Conservation (phyloP, 2,888 invertebrate genomes). For the Elmis aenea region DNA sequence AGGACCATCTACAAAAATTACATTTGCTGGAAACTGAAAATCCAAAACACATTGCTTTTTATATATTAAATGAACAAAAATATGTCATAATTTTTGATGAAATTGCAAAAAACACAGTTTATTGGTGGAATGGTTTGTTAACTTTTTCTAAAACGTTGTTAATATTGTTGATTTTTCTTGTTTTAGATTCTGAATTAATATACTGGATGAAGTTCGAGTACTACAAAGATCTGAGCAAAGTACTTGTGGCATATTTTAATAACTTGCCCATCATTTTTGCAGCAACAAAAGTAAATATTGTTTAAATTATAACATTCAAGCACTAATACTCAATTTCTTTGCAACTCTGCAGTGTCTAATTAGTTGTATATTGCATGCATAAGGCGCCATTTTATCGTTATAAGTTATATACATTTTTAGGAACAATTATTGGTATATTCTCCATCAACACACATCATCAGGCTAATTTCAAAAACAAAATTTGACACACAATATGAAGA, state of each 20-base stretch:
- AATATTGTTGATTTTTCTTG: neutral
- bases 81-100: constrained; percentile 28
- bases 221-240: constrained; percentile 17
- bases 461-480: constrained; percentile 4
- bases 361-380: too few species aligned
- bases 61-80: constrained; percentile 17
- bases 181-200: constrained; percentile 27
- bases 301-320: too few species aligned
- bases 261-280: constrained; percentile 12
- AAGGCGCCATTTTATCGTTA: too few species aligned
- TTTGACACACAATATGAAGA: constrained; percentile 6
- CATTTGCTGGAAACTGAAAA: constrained; percentile 24
- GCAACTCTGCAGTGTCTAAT: too few species aligned
- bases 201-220: constrained; percentile 19
- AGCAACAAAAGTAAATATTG: constrained; percentile 13
- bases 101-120: constrained; percentile 19
- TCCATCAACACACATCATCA: constrained; percentile 6
- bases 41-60: constrained; percentile 22
- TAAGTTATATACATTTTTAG: too few species aligned
- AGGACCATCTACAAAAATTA: constrained; percentile 28
- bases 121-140: constrained; percentile 33
- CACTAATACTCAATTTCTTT: too few species aligned
- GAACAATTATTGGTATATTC: constrained; percentile 9
- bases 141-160: constrained; percentile 4
- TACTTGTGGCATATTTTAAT: constrained; percentile 5